Percentiles rank a stretch among this genome's conserved stretches.
These are phyloP conservation scores for Hirtodrosophila duncani DNA, from an alignment of 2,888 invertebrate species.

Conservation along the genomic window DNA sequence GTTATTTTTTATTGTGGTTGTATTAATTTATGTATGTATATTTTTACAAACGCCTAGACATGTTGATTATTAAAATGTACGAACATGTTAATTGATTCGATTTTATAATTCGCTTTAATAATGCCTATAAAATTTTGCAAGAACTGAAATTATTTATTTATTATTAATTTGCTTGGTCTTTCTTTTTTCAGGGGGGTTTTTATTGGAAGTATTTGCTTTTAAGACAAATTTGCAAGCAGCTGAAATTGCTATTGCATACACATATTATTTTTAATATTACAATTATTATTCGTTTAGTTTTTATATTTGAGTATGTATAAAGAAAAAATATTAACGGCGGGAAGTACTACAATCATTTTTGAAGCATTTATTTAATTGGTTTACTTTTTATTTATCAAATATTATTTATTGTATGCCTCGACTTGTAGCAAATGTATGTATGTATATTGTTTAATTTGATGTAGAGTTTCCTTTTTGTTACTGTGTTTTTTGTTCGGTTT, in stretches of 20 bases:
- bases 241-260: conserved; percentile 24
- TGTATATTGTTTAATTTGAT: conserved; percentile 32
- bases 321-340: conserved; percentile 73
- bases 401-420: conserved; percentile 4
- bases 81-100: too few species aligned
- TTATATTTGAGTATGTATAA: conserved; percentile 37
- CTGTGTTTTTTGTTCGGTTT: conserved; percentile 12
- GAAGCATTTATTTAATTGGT: conserved; percentile 42
- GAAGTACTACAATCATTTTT: conserved; percentile 70
- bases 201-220: conserved; percentile 53
- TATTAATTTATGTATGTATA: too few species aligned
- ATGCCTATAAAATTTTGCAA: too few species aligned
- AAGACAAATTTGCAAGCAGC: conserved; percentile 54
- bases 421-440: conserved; percentile 25
- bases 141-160: too few species aligned
- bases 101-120: too few species aligned
- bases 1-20: too few species aligned
- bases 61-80: too few species aligned
- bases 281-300: conserved; percentile 33
- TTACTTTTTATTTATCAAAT: conserved; percentile 24
- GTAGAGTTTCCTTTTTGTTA: conserved; percentile 37
- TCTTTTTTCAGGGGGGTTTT: neutral
- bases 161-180: too few species aligned
- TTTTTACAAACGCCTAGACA: too few species aligned
- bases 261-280: conserved; percentile 24